Evolutionary conservation across 1,140 invertebrate genomes (phyloP), one percentile per base, ranked within the genome.

Genomic region (Monochamus saltuarius): DNA sequence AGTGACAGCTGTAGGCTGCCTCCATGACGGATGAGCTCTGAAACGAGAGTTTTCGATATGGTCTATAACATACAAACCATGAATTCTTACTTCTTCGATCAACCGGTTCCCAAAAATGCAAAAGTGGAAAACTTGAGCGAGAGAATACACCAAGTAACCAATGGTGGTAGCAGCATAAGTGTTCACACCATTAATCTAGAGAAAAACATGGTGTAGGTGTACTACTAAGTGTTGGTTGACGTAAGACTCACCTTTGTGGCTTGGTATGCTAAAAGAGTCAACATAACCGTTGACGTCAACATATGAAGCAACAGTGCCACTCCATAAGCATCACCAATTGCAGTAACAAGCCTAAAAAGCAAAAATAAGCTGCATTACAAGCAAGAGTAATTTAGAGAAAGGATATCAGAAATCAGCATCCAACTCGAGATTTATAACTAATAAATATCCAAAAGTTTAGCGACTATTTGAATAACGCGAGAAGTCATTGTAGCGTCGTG

Each of bases 21-120:
- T 92, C 89, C 89, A 92, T 91, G 2, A 92, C 90, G 1, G 90
- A 92, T 66, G 89, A 91, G 67, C 90, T 92, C 89, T 92, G 71
- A 29, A 63, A 62, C 22, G 56, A 50, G 7, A 46, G 13, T 42
- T 42, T 54, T 11, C 14, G 38, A 38, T 9, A 53, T 13, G 2
- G 36, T 53, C 16, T 14, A 4, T 49, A 14, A 49, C 6, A 2
- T 3, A 49, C 2, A 40, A n/a, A 40, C 39, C 14, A 2, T 29
- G 22, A 29, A 34, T 7, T 10, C 68, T 76, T 78, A 91, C 89
- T 84, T 92, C 89, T 81, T 92, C 90, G 73, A 92, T 92, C 10
- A 92, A 79, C 45, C 88, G 81, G 68, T 92, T 92, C 10, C 90
- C 90, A 66, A 90, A 91, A 65, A 91, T 90, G 70, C 90, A 92